phyloP scores from a whole-genome alignment of 1,140 invertebrate species.

The Panulirus ornatus region DNA sequence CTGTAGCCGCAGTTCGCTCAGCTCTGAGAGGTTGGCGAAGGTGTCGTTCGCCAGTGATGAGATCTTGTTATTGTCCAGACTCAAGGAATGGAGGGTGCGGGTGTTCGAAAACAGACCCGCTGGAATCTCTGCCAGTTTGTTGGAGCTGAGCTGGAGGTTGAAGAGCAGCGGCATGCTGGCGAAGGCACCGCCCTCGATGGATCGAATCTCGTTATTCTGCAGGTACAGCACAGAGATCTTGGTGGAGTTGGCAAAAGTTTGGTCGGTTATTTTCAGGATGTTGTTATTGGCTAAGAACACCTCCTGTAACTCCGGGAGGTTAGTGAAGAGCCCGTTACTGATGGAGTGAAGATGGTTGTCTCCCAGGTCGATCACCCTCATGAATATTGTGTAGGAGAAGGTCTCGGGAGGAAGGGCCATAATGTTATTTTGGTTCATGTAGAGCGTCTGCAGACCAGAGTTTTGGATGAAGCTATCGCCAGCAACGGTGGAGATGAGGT shows the following conservation, averaged over 20 bases:
- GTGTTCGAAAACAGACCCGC: conserved; percentile 86
- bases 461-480: conserved; percentile 76
- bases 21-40: conserved; percentile 85
- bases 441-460: conserved; percentile 77
- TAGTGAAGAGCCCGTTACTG: conserved; percentile 86
- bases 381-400: conserved; percentile 72
- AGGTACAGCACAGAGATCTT: conserved; percentile 90
- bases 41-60: conserved; percentile 87
- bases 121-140: conserved; percentile 89
- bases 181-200: conserved; percentile 87
- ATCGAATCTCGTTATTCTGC: conserved; percentile 90
- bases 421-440: conserved; percentile 77
- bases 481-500: conserved; percentile 77
- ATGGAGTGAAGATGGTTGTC: conserved; percentile 85
- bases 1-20: conserved; percentile 91
- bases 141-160: conserved; percentile 91
- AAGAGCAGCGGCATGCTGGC: conserved; percentile 85
- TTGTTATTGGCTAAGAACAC: conserved; percentile 93
- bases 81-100: conserved; percentile 88
- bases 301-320: conserved; percentile 86
- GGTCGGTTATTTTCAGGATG: conserved; percentile 88
- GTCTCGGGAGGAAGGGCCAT: conserved; percentile 71
- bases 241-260: conserved; percentile 88
- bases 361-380: conserved; percentile 78
- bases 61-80: conserved; percentile 94